Evolutionary conservation across 1,140 invertebrate genomes (phyloP).

Genomic region (Scaptomyza hsui): DNA sequence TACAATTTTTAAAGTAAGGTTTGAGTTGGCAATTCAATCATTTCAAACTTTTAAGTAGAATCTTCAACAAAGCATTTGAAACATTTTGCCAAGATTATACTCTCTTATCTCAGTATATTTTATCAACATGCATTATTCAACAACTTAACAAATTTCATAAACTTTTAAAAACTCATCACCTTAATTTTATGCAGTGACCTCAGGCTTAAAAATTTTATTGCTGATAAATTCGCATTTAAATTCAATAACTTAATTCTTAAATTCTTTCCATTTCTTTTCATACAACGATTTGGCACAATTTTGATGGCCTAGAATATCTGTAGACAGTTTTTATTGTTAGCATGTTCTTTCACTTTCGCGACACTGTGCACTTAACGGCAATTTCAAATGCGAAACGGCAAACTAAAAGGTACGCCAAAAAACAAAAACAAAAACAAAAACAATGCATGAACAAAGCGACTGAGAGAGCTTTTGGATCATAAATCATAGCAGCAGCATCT

Average conservation of each 20-base stretch:
- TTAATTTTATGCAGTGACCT: slow-evolving; percentile 19
- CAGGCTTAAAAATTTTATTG: slow-evolving; percentile 14
- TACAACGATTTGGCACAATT: background rate
- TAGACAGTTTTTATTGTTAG: background rate
- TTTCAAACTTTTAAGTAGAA: too few species aligned
- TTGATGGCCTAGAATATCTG: background rate
- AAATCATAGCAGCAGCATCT: slow-evolving; percentile 28
- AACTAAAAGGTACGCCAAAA: slow-evolving; percentile 5
- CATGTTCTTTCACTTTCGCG: slow-evolving; percentile 1
- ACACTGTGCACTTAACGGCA: slow-evolving; percentile 37
- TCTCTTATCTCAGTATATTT: too few species aligned
- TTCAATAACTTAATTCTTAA: background rate
- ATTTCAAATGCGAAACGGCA: slow-evolving; percentile 28
- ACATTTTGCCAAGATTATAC: too few species aligned
- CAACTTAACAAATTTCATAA: too few species aligned
- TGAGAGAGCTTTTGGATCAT: slow-evolving; percentile 4
- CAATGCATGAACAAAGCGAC: background rate
- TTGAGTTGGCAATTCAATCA: too few species aligned
- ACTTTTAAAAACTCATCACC: background rate
- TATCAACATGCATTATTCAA: too few species aligned
- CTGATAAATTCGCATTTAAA: background rate
- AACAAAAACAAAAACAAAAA: background rate
- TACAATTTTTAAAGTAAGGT: too few species aligned
- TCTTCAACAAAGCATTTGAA: too few species aligned
- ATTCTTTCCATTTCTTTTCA: background rate